phyloP scores from a whole-genome alignment of 2,797 vertebrate species.

The Argya squamiceps region DNA sequence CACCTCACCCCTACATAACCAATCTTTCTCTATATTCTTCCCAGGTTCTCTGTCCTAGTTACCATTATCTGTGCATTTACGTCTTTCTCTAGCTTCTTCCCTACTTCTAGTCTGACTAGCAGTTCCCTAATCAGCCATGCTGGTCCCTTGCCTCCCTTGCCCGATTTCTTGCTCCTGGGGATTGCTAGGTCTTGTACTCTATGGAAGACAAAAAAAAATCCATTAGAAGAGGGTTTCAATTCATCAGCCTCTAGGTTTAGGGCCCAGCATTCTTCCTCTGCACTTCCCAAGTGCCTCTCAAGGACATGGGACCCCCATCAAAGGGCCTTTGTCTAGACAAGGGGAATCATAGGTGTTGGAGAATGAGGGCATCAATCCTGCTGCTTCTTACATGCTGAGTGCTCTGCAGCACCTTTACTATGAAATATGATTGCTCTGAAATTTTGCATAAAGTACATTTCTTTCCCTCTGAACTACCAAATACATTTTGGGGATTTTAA shows the following conservation, averaged over 20 bases:
- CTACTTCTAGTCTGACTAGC: neutral
- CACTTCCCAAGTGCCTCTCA: neutral
- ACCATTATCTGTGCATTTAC: neutral
- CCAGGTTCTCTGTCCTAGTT: neutral
- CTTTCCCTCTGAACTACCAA: neutral
- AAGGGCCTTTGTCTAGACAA: neutral
- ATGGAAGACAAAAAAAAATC: neutral
- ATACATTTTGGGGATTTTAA: neutral
- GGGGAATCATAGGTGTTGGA: neutral
- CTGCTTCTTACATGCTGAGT: neutral
- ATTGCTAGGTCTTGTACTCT: neutral
- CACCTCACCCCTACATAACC: neutral
- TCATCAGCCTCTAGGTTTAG: neutral
- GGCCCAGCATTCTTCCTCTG: neutral
- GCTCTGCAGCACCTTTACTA: neutral
- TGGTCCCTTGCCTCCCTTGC: neutral
- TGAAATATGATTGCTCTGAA: neutral
- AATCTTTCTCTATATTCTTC: neutral
- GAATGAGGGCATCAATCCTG: neutral
- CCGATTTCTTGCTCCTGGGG: neutral
- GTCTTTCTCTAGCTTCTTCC: too few species aligned
- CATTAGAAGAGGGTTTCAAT: neutral
- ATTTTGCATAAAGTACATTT: neutral
- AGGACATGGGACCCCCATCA: neutral
- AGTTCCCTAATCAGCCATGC: neutral